phyloP scores from a whole-genome alignment of 2,888 invertebrate species.

The Volucella bombylans region DNA sequence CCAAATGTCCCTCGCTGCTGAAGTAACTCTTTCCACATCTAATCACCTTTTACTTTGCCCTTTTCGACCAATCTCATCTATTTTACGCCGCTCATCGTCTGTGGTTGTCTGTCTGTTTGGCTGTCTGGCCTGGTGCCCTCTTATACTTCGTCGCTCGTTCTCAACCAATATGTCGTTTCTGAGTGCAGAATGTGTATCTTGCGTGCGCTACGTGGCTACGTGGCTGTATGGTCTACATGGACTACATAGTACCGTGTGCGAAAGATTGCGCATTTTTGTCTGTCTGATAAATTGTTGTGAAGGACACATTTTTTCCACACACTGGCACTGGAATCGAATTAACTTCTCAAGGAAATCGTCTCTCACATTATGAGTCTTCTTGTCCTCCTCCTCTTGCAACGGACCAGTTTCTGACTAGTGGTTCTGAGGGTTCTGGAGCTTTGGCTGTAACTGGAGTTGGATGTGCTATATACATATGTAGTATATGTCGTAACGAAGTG shows the following conservation, averaged over 20 bases:
- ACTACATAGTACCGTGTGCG: not conserved
- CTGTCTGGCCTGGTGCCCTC: not conserved
- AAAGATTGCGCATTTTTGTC: conserved; percentile 46
- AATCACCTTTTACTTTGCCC: conserved; percentile 40
- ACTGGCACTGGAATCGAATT: conserved; percentile 62
- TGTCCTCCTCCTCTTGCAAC: conserved; percentile 12
- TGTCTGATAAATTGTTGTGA: conserved; percentile 69
- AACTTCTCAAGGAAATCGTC: conserved; percentile 70
- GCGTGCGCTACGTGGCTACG: conserved; percentile 6
- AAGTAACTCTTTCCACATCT: conserved; percentile 41
- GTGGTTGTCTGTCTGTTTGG: not conserved
- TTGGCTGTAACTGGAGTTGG: conserved; percentile 4
- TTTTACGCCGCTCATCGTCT: conserved; percentile 8
- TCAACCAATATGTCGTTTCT: conserved; percentile 7
- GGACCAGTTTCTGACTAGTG: conserved; percentile 7
- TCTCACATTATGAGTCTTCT: conserved; percentile 61
- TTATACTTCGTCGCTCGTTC: not conserved
- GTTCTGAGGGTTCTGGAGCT: not conserved
- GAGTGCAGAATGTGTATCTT: not conserved
- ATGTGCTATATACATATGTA: no score
- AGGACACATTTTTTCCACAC: conserved; percentile 70
- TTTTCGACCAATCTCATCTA: conserved; percentile 19
- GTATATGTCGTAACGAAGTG: conserved; percentile 47
- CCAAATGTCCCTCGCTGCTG: not conserved
- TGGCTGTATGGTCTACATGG: no score